A percentile compares a stretch with the other conserved stretches of the same genome.
Evolutionary conservation across 2,888 invertebrate species (phyloP).

Genomic region (Tipula lateralis): DNA sequence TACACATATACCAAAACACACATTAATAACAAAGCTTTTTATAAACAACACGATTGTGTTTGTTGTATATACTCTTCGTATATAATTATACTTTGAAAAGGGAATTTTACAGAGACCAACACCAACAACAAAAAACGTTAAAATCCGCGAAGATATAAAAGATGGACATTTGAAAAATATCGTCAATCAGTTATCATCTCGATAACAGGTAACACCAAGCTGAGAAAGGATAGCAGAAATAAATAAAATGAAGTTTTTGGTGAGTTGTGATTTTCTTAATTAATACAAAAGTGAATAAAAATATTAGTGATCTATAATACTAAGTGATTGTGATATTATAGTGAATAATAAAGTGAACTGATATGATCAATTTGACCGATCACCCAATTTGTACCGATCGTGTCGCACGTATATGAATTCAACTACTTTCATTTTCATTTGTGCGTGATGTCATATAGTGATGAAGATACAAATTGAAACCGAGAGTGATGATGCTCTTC

Average conservation of each 20-base stretch:
- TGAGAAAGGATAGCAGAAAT: background rate
- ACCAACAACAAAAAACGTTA: background rate
- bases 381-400: background rate
- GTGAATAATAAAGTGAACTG: background rate
- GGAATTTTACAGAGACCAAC: background rate
- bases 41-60: background rate
- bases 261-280: background rate
- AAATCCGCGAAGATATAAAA: background rate
- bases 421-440: constrained; percentile 1
- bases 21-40: background rate
- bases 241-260: background rate
- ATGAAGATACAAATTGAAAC: background rate
- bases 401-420: background rate
- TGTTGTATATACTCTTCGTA: no score
- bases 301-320: background rate
- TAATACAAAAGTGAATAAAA: background rate
- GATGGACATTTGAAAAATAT: background rate
- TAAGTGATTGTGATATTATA: background rate
- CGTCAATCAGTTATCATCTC: background rate
- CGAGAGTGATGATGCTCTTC: background rate
- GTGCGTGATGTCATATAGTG: background rate
- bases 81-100: background rate
- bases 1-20: background rate
- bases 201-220: background rate
- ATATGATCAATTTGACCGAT: background rate